phyloP scores from a whole-genome alignment of 2,888 invertebrate species.

The Micoletzkya japonica region DNA sequence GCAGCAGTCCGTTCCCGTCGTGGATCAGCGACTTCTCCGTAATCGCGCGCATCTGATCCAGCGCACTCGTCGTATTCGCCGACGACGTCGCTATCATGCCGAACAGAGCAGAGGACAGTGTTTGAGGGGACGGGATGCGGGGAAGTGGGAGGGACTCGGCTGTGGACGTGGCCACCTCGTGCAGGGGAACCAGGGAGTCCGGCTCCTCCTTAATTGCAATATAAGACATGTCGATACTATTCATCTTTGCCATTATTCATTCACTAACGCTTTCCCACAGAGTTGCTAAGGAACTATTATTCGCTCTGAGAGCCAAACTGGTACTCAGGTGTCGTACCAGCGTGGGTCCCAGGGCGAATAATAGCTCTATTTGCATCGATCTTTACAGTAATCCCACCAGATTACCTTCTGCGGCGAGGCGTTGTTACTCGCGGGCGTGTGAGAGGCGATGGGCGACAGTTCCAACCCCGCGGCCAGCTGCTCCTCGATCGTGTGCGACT shows the following conservation, averaged over 20 bases:
- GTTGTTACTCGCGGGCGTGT: neutral
- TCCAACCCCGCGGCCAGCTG: constrained; percentile 61
- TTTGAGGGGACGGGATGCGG: neutral
- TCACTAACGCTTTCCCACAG: too few species aligned
- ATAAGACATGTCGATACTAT: too few species aligned
- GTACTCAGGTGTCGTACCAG: too few species aligned
- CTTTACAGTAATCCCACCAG: too few species aligned
- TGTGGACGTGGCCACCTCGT: neutral
- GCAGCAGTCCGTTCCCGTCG: constrained; percentile 67
- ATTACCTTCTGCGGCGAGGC: neutral
- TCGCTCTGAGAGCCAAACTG: too few species aligned
- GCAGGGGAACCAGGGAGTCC: neutral
- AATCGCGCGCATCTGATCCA: constrained; percentile 66
- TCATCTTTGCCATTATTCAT: too few species aligned
- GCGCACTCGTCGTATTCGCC: constrained; percentile 32
- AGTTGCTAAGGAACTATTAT: too few species aligned
- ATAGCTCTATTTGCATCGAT: too few species aligned
- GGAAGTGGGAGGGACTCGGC: neutral
- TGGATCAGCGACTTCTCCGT: constrained; percentile 71
- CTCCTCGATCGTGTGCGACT: constrained; percentile 67
- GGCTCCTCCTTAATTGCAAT: neutral
- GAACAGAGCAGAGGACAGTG: constrained; percentile 19
- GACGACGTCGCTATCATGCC: neutral
- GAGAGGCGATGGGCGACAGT: constrained; percentile 43
- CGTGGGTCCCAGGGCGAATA: too few species aligned